These are phyloP conservation scores for Galeopterus variegatus DNA, from an alignment of 2,113 vertebrate species.

Conservation along the genomic window DNA sequence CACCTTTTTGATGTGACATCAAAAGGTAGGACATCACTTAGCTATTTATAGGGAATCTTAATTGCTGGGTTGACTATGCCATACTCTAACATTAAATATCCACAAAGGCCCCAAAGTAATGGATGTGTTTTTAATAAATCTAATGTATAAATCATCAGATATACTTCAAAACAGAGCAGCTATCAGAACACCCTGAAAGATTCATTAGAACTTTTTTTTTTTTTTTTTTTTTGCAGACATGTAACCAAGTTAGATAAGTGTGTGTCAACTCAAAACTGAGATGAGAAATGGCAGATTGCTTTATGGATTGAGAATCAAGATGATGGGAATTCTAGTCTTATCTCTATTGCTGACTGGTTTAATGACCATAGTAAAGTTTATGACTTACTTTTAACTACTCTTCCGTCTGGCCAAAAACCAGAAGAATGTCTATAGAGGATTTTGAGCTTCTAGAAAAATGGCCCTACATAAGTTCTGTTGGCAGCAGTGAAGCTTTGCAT, in stretches of 20 bases:
- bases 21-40: background rate
- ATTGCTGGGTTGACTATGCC: background rate
- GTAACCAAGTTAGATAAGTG: constrained; percentile 69
- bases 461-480: background rate
- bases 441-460: constrained; percentile 45
- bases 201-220: constrained; percentile 67
- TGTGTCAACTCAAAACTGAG: constrained; percentile 60
- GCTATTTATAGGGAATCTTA: constrained; percentile 32
- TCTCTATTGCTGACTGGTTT: constrained; percentile 52
- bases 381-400: constrained; percentile 37
- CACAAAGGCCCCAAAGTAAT: constrained; percentile 54
- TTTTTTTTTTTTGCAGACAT: constrained; percentile 26
- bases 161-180: constrained; percentile 71
- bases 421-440: constrained; percentile 30
- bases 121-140: constrained; percentile 73
- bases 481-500: background rate
- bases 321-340: constrained; percentile 45
- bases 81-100: constrained; percentile 63
- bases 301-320: constrained; percentile 45
- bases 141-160: constrained; percentile 74
- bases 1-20: constrained; percentile 30
- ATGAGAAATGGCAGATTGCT: constrained; percentile 45
- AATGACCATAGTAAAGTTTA: constrained; percentile 31
- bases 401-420: constrained; percentile 26
- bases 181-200: constrained; percentile 74